phyloP scores from a whole-genome alignment of 2,797 vertebrate genomes.

The Thunnus albacares region DNA sequence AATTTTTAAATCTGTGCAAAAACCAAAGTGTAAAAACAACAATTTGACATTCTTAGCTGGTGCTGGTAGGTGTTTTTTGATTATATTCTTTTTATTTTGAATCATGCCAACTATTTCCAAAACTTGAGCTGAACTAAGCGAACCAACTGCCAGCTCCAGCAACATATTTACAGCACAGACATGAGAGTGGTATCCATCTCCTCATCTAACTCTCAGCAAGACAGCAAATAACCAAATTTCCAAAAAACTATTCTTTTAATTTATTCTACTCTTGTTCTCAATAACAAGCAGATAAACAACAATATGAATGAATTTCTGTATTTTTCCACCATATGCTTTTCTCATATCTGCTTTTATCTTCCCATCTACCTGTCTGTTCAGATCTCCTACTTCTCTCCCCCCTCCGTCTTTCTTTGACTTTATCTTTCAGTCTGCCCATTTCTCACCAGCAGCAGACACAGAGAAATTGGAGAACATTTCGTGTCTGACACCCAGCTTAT shows the following conservation, averaged over 20 bases:
- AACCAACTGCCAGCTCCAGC: too few relatives aligned
- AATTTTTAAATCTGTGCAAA: too few relatives aligned
- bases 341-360: neutral
- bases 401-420: conserved; percentile 47
- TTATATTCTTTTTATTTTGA: too few relatives aligned
- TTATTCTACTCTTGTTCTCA: neutral
- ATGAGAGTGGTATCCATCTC: too few relatives aligned
- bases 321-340: neutral
- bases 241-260: neutral
- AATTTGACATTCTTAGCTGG: neutral
- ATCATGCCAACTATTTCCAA: too few relatives aligned
- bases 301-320: neutral
- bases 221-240: neutral
- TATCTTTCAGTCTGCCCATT: conserved; percentile 52
- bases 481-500: conserved; percentile 73
- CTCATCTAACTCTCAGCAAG: too few relatives aligned
- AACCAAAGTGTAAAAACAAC: neutral
- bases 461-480: conserved; percentile 71
- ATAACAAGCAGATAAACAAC: neutral
- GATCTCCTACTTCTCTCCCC: neutral
- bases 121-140: too few relatives aligned
- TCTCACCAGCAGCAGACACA: conserved; percentile 56
- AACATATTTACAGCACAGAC: too few relatives aligned
- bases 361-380: conserved; percentile 2
- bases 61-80: neutral